These are phyloP conservation scores for Rana temporaria DNA, from an alignment of 2,113 vertebrate genomes.

Conservation along the genomic window DNA sequence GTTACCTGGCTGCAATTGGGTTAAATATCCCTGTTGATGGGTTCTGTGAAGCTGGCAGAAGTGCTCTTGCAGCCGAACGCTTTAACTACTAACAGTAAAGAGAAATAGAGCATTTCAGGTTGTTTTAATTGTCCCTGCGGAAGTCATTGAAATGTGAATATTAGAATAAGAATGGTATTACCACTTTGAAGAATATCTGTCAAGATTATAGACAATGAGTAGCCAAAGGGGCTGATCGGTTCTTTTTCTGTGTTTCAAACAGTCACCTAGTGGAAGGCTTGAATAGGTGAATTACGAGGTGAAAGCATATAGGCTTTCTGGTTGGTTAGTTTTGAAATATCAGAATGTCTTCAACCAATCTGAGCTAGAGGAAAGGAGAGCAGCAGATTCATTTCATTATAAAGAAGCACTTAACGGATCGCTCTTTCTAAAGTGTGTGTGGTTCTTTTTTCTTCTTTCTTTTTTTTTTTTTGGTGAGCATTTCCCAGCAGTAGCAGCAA, in stretches of 20 bases:
- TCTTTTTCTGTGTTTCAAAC: constrained; percentile 21
- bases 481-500: constrained; percentile 24
- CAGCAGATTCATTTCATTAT: constrained; percentile 39
- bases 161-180: constrained; percentile 16
- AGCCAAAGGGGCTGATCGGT: neutral
- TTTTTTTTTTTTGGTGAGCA: neutral
- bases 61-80: neutral
- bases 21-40: too few relatives aligned
- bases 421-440: constrained; percentile 13
- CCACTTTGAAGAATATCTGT: neutral
- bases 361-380: constrained; percentile 26
- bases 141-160: constrained; percentile 34
- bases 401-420: constrained; percentile 19
- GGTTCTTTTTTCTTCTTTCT: constrained; percentile 2
- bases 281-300: constrained; percentile 37
- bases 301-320: constrained; percentile 26
- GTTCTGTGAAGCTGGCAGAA: neutral
- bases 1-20: too few relatives aligned
- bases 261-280: constrained; percentile 21
- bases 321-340: constrained; percentile 58
- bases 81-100: constrained; percentile 8
- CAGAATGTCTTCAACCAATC: constrained; percentile 31
- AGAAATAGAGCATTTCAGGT: constrained; percentile 29
- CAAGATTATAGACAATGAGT: constrained; percentile 11
- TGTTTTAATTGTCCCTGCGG: neutral